phyloP scores from a whole-genome alignment of 2,113 vertebrate species.

The Rhea americana region DNA sequence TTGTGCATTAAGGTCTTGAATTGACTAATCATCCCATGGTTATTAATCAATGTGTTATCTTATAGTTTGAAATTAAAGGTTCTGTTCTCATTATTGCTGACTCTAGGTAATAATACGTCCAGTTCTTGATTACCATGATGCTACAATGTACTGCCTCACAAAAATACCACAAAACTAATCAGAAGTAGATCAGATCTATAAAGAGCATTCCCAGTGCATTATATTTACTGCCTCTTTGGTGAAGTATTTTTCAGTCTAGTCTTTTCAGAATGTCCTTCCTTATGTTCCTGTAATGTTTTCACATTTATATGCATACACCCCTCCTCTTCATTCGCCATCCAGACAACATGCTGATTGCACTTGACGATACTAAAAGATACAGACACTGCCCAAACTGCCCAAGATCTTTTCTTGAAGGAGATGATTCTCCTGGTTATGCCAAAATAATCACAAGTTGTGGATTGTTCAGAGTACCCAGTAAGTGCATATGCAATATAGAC shows the following conservation, averaged over 20 bases:
- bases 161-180: slow-evolving; percentile 57
- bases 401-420: neutral
- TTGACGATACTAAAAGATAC: neutral
- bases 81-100: slow-evolving; percentile 74
- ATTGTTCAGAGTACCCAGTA: neutral
- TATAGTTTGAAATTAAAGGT: slow-evolving; percentile 76
- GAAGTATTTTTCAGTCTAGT: neutral
- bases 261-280: neutral
- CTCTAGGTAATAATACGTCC: slow-evolving; percentile 61
- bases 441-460: slow-evolving; percentile 8
- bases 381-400: neutral
- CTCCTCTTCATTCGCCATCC: neutral
- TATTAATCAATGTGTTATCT: slow-evolving; percentile 77
- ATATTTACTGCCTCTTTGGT: neutral
- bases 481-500: neutral
- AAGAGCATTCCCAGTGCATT: slow-evolving; percentile 38
- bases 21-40: slow-evolving; percentile 72
- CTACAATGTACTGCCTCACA: slow-evolving; percentile 22
- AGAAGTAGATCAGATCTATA: slow-evolving; percentile 58
- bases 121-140: slow-evolving; percentile 61
- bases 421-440: neutral
- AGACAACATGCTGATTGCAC: neutral
- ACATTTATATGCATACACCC: neutral
- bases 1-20: slow-evolving; percentile 71
- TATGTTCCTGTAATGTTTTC: neutral